phyloP scores from a whole-genome alignment of 2,113 vertebrate species.

The Pithys albifrons region DNA sequence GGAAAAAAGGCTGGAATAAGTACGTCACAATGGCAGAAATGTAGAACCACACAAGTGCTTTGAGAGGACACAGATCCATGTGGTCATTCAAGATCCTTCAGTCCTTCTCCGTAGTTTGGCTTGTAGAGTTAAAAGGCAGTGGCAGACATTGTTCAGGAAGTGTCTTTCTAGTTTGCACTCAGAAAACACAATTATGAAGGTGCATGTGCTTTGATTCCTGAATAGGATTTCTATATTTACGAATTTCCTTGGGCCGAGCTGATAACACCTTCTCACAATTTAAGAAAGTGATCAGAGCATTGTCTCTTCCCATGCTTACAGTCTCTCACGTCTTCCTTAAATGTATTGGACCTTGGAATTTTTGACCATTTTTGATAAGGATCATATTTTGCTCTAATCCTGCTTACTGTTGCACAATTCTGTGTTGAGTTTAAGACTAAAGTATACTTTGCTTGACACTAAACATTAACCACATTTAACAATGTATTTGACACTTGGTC shows the following conservation, averaged over 20 bases:
- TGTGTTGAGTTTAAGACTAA: neutral
- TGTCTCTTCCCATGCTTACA: neutral
- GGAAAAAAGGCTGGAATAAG: neutral
- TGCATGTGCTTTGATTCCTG: neutral
- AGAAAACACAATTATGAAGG: neutral
- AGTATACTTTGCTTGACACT: neutral
- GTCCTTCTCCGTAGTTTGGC: neutral
- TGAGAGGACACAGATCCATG: neutral
- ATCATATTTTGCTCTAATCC: neutral
- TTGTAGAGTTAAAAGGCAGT: neutral
- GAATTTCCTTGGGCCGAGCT: neutral
- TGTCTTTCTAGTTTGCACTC: neutral
- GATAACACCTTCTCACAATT: neutral
- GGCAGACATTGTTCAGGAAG: neutral
- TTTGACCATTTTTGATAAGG: neutral
- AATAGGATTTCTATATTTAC: neutral
- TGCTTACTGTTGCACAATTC: neutral
- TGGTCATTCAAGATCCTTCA: neutral
- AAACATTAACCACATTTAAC: neutral
- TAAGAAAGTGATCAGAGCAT: neutral
- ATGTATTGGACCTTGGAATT: neutral
- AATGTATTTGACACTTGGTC: neutral
- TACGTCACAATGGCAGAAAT: neutral
- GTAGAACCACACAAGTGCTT: fast-evolving
- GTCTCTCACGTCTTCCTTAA: neutral